Conservation (phyloP, 2,888 invertebrate genomes). For the Parthenolecanium corni region DNA sequence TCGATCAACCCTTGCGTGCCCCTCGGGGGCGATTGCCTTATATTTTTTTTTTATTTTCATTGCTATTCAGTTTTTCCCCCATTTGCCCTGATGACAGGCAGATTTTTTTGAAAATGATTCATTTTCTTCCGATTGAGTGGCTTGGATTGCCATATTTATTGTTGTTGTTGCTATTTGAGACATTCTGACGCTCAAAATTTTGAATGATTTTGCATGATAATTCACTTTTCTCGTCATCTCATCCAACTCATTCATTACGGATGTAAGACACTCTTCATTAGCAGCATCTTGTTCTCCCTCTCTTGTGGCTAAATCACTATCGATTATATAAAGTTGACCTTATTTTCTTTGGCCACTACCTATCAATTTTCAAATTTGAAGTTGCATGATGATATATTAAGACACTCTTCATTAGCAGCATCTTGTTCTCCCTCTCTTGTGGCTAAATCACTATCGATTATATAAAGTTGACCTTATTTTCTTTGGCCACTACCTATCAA, state of each 20-base stretch:
- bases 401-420: neutral
- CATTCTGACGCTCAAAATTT: neutral
- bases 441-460: neutral
- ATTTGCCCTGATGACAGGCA: too few relatives aligned
- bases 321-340: neutral
- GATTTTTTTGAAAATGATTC: too few relatives aligned
- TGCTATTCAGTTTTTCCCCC: too few relatives aligned
- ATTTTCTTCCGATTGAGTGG: too few relatives aligned
- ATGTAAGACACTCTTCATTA: neutral
- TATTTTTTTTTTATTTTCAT: too few relatives aligned
- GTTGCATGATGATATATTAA: neutral
- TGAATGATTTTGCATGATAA: neutral
- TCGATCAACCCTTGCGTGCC: too few relatives aligned
- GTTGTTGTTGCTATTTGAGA: too few relatives aligned
- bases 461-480: neutral
- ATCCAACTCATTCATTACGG: neutral
- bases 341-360: neutral
- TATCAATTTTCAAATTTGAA: neutral
- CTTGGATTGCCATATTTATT: too few relatives aligned
- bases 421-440: neutral
- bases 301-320: neutral
- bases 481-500: neutral
- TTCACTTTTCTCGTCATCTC: neutral
- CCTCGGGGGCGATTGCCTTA: too few relatives aligned
- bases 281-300: neutral